Evolutionary conservation across 2,113 vertebrate genomes (phyloP), one percentile per base, ranked within the genome.

Genomic region (Phodopus roborovskii): DNA sequence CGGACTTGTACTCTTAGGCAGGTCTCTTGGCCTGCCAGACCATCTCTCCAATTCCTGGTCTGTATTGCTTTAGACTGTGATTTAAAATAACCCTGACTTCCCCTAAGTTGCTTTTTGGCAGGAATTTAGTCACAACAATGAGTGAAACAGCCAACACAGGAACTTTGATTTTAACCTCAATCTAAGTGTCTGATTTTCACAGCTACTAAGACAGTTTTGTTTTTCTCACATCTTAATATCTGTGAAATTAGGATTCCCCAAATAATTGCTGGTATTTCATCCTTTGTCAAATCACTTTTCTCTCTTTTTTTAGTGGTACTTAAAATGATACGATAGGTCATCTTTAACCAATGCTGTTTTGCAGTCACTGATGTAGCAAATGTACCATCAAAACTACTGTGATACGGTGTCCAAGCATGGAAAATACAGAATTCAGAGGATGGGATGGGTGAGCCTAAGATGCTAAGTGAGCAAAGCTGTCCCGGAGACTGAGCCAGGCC

Each of bases 361-460:
- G 53, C 28, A 84, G 50, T 33, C 56, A 45, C 42, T 4, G 48
- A 39, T 24, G 11, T 17, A 78, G 62, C 22, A 3, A 45, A 22
- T 28, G 24, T 20, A 33, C 2, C 28, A 1, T 22, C 71, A 66
- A 92, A 62, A 26, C 13, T 24, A 82, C 73, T 62, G 30, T 19
- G 39, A 70, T 8, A 56, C 48, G 10, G 9, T 6, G 13, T 22
- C 66, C 26, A 48, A 48, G 17, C 9, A 10, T 84, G 39, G 62
- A 96, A 97, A 91, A 30, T 39, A 20, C 39, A 66, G 68, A 88
- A 88, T 88, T 77, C 7, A 68, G 82, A 85, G 30, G 22, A 20
- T 66, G 28, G n/a, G 58, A 24, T 62, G 17, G 48, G 22, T 0
- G 1, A 88, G 9, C 1, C 73, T n/a, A 0, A 22, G 39, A 13